These are phyloP conservation scores for Calliopsis andreniformis DNA, from an alignment of 1,140 invertebrate genomes.

Conservation along the genomic window DNA sequence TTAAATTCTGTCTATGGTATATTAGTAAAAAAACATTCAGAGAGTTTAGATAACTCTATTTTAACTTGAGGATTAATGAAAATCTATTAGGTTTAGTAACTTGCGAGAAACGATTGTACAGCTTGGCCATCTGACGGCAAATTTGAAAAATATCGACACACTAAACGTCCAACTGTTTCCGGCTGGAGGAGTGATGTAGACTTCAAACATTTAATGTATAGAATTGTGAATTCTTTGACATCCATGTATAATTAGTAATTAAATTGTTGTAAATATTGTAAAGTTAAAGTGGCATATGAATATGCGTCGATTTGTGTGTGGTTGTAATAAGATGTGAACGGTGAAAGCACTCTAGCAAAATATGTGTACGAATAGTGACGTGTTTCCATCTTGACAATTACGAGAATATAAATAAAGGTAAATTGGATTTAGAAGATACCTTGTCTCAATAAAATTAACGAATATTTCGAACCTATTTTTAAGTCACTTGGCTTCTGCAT, in stretches of 20 bases:
- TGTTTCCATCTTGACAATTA: slow-evolving; percentile 74
- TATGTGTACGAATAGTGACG: slow-evolving; percentile 67
- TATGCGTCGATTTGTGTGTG: background rate
- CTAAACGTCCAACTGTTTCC: slow-evolving; percentile 56
- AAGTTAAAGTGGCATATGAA: background rate
- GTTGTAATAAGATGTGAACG: slow-evolving; percentile 2
- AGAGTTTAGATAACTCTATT: no score
- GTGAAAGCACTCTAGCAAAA: slow-evolving; percentile 10
- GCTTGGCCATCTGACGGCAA: background rate
- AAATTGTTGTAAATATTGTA: slow-evolving; percentile 42
- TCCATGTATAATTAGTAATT: slow-evolving; percentile 20
- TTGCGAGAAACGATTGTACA: background rate
- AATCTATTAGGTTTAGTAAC: no score
- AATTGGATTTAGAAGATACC: background rate
- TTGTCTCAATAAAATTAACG: background rate
- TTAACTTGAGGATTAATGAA: background rate
- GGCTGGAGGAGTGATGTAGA: slow-evolving; percentile 48
- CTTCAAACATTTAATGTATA: slow-evolving; percentile 21
- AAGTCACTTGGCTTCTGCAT: background rate
- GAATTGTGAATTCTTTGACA: background rate
- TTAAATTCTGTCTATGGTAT: background rate
- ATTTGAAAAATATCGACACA: background rate
- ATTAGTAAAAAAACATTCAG: no score
- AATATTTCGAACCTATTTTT: background rate
- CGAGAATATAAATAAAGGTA: slow-evolving; percentile 68